phyloP scores from a whole-genome alignment of 64 coral and sea anemone species.

The Catalaphyllia jardinei region DNA sequence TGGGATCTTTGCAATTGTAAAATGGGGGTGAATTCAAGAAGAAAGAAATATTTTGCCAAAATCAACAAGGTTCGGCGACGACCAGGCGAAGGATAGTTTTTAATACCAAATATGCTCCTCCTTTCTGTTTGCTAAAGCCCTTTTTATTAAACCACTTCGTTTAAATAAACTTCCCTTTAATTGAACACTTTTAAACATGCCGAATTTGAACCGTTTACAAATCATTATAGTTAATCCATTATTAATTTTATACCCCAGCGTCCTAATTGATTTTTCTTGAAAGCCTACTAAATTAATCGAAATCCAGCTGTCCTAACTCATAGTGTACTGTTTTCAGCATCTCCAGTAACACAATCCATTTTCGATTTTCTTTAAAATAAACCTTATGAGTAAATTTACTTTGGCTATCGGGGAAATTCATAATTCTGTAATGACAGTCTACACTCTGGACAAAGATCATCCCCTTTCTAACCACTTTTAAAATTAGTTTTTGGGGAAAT shows the following conservation, averaged over 20 bases:
- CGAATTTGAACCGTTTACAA: conserved; percentile 94
- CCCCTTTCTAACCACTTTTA: not conserved
- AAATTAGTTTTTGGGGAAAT: not conserved
- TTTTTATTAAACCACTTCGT: conserved; percentile 83
- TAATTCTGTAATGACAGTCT: not conserved
- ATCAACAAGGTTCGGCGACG: not conserved
- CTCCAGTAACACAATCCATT: conserved; percentile 45
- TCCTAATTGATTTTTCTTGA: conserved; percentile 92
- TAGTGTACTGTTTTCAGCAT: conserved; percentile 25
- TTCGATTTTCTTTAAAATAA: conserved; percentile 46
- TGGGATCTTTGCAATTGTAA: not conserved
- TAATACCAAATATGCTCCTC: conserved; percentile 41
- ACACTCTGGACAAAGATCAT: not conserved
- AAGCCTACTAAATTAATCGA: conserved; percentile 76
- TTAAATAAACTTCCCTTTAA: conserved; percentile 97
- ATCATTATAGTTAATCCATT: conserved; percentile 97
- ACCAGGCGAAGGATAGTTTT: conserved; percentile 8
- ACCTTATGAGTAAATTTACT: conserved; percentile 36
- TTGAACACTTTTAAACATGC: conserved; percentile 99
- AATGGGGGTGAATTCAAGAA: not conserved
- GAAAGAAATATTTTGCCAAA: not conserved
- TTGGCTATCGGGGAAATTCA: conserved; percentile 10
- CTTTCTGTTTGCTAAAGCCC: conserved; percentile 77
- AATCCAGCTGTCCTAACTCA: conserved; percentile 70
- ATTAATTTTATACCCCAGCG: conserved; percentile 87